These are phyloP conservation scores for Apamea sordens DNA, from an alignment of 2,888 invertebrate species.

Conservation along the genomic window DNA sequence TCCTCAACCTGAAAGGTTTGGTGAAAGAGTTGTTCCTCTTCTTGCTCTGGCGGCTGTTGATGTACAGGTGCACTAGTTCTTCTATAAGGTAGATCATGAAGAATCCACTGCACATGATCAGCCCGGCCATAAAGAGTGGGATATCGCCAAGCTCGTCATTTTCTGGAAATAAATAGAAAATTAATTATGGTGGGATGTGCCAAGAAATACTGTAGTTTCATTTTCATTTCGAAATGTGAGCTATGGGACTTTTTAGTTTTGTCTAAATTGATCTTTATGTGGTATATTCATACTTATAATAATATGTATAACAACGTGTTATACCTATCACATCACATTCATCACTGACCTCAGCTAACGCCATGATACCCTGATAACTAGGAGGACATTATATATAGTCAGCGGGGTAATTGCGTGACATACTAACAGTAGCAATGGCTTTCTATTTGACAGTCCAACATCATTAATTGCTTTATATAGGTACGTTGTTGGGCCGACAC, in stretches of 20 bases:
- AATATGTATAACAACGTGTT: no score
- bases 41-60: constrained; percentile 89
- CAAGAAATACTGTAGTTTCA: no score
- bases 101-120: constrained; percentile 94
- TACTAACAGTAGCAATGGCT: no score
- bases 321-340: neutral
- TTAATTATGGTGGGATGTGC: no score
- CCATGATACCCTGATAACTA: neutral
- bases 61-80: constrained; percentile 93
- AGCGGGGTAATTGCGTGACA: no score
- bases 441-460: no score
- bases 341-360: neutral
- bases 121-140: constrained; percentile 92
- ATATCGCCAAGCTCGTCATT: constrained; percentile 88
- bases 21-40: constrained; percentile 78
- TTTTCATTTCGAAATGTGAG: neutral
- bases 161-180: constrained; percentile 68
- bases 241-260: neutral
- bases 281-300: neutral
- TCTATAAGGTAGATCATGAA: constrained; percentile 95
- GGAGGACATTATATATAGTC: neutral
- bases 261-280: neutral
- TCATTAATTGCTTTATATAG: no score
- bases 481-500: neutral
- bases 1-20: constrained; percentile 82